phyloP scores from a whole-genome alignment of 2,113 vertebrate species.

The Rafetus swinhoei region DNA sequence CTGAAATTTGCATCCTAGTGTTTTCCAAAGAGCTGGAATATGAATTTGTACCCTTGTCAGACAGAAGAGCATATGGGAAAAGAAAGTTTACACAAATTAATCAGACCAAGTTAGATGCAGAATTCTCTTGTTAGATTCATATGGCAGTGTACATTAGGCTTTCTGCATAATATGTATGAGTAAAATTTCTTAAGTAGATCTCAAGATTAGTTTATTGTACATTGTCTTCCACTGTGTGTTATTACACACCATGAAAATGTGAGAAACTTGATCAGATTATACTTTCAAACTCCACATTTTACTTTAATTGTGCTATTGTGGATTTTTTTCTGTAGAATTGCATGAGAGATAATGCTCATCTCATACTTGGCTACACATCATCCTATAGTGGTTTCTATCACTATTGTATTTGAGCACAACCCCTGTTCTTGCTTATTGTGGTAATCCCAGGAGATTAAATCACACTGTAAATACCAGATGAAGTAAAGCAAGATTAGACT shows the following conservation, averaged over 20 bases:
- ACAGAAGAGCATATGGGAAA: neutral
- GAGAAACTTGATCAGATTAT: neutral
- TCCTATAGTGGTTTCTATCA: neutral
- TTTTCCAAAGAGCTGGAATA: neutral
- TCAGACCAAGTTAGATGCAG: neutral
- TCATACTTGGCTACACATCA: neutral
- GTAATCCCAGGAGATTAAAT: constrained; percentile 45
- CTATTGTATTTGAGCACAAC: constrained; percentile 22
- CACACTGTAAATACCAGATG: constrained; percentile 60
- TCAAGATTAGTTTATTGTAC: neutral
- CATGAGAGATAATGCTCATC: neutral
- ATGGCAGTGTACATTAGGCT: neutral
- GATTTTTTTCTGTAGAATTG: neutral
- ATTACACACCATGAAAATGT: neutral
- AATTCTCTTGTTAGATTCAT: neutral
- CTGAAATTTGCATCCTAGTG: neutral
- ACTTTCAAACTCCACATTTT: neutral
- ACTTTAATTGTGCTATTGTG: neutral
- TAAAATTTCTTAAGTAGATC: neutral
- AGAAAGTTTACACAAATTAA: neutral
- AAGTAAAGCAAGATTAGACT: constrained; percentile 61
- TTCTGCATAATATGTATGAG: neutral
- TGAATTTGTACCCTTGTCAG: neutral
- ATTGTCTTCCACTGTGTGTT: neutral
- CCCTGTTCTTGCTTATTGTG: neutral